Base-by-base conservation (phyloP, 2,113 vertebrate genomes). In the Calyptommatus sinebrachiatus region DNA sequence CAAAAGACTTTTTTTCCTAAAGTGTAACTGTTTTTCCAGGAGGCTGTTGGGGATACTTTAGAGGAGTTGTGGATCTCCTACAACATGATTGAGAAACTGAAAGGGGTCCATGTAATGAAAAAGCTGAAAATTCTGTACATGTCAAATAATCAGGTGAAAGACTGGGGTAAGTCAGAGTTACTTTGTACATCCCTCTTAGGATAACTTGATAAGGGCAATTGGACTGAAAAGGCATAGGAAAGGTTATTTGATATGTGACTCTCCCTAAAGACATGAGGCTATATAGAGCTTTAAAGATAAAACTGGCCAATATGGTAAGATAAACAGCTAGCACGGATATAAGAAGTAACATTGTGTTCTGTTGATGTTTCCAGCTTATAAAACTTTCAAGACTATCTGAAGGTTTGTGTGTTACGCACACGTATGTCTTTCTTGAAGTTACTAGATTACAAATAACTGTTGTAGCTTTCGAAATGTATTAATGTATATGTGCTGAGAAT, bases 31-130 rank as follows among this genome's bases (percentile, higher is more conserved):
- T 89, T 83, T 89, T 92, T 68, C n/a, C 86, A 99, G 98, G 98
- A 99, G 82, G 96, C 96, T 46, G 96, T 99, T 66, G 97, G 95
- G 8, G 98, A 99, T 65, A 97, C 96, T 0, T 88, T 99, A 86
- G 97, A 97, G 91, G 97, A 99, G 89, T 84, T 99, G 80, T 99
- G 98, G 98, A 99, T 99, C 86, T 99, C 98, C 0, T 99, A 98
- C 88, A 99, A 99, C 91, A 93, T 95, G 81, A 98, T 99, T 76
- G 98, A 99, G 88, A 99, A 99, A 85, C 93, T 99, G 88, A 98
- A 96, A 88, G 98, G 98, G 70, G 96, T 99, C 81, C 95, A 96
- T 65, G 95, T 94, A 45, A 96, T 99, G 97, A 99, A 96, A 93
- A 98, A 97, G 67, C 88, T 99, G 74, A 96, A 92, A 89, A 95